Base-by-base conservation (phyloP, 1,140 invertebrate species). In the Stratiolaelaps scimitus region DNA sequence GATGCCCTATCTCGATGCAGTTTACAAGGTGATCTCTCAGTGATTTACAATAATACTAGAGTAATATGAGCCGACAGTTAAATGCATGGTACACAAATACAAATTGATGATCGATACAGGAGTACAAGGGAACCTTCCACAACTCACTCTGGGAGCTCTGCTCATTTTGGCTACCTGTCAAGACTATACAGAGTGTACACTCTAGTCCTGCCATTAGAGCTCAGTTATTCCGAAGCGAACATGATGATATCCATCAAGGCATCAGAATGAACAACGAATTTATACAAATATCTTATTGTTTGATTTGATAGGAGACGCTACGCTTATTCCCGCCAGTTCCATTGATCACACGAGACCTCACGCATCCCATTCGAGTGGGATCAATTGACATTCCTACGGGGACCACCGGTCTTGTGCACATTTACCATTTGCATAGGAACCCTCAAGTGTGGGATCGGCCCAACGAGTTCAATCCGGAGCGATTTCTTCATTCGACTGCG, bases 401-500 rank as follows among this genome's bases (percentile, higher is more conserved):
- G 6, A 43, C 29, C n/a, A 4, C 10, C 20, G 4, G 45, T 19
- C 29, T 65, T 20, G n/a, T 65, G n/a, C 17, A 26, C 43, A 65
- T 65, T 7, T 65, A 43, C 40, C 65, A 65, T 7, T 23, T 88
- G 29, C 88, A 91, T 73, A 80, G 85, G 67, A 81, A 83, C 71
- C 77, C 81, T 0, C 76, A 83, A 60, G 79, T 84, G 69, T 90
- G 85, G 71, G 80, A 83, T 26, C 83, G 89, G 71, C 87, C 88
- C 0, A 79, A 86, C 20, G 78, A 78, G 87, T 43, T 56, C n/a
- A 43, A 64, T 5, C 46, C 28, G 17, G 20, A n/a, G 19, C 20
- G 28, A 20, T 48, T 66, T 26, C 23, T 66, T 47, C 13, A 56
- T 77, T 80, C n/a, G 69, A 70, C 34, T 40, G 34, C n/a, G 20